Evolutionary conservation across 1,140 invertebrate species (phyloP).

Genomic region (Heliconius eleuchia): DNA sequence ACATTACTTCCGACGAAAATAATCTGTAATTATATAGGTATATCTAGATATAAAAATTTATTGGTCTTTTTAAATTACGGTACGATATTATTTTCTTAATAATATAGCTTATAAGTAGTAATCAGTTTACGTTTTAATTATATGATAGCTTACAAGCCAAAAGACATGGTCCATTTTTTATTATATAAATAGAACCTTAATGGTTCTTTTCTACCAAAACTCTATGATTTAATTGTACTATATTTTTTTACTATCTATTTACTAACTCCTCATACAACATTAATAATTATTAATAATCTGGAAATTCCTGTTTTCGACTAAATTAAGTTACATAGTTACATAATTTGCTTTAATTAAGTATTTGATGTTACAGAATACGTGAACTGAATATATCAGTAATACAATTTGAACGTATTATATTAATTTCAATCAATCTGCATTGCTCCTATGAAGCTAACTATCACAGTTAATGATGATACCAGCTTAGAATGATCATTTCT

Average conservation of each 20-base stretch:
- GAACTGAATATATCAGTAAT: conserved; percentile 14
- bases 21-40: too few species aligned
- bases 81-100: not conserved
- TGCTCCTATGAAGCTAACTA: not conserved
- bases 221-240: not conserved
- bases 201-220: not conserved
- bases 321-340: not conserved
- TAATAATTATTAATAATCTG: not conserved
- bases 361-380: not conserved
- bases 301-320: not conserved
- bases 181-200: not conserved
- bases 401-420: conserved; percentile 20
- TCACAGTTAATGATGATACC: conserved; percentile 18
- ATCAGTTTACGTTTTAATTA: not conserved
- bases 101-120: not conserved
- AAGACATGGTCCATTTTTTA: not conserved
- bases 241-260: not conserved
- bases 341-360: not conserved
- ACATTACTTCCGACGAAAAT: too few species aligned
- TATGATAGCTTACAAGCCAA: not conserved
- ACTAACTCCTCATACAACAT: not conserved
- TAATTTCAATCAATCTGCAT: conserved; percentile 22
- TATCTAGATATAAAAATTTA: too few species aligned
- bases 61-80: too few species aligned
- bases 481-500: conserved; percentile 26